Percentiles rank a stretch among this genome's conserved stretches.
phyloP scores from a whole-genome alignment of 2,797 vertebrate species.

The Odontamblyopus lacepedii region DNA sequence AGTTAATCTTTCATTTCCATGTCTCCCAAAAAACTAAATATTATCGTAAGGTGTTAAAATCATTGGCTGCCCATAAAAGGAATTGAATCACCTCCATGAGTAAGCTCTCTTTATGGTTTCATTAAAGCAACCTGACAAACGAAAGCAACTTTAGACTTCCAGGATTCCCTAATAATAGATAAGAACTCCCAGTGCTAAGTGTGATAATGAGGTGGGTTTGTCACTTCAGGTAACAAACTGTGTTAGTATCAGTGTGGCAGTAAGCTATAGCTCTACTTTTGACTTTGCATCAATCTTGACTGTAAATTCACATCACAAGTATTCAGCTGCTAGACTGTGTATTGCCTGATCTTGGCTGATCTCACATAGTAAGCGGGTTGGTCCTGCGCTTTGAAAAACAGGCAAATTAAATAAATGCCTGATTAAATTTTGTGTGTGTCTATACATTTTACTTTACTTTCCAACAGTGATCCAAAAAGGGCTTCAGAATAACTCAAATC shows the following conservation, averaged over 20 bases:
- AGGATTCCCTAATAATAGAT: conserved; percentile 4
- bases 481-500: conserved; percentile 13
- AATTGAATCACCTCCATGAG: conserved; percentile 7
- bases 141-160: not conserved
- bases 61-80: not conserved
- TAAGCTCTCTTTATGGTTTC: not conserved
- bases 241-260: not conserved
- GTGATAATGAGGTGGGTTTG: not conserved
- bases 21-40: not conserved
- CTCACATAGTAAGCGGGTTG: not conserved
- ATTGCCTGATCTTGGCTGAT: no score
- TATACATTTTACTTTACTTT: not conserved
- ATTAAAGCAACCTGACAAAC: not conserved
- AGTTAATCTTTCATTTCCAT: not conserved
- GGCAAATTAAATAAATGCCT: not conserved
- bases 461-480: not conserved
- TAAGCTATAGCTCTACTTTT: not conserved
- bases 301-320: no score
- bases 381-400: not conserved
- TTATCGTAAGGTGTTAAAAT: not conserved
- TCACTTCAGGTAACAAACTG: not conserved
- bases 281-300: not conserved
- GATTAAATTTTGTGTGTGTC: not conserved
- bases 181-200: not conserved
- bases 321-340: no score